Evolutionary conservation across 2,888 invertebrate genomes (phyloP), one percentile per base, ranked within the genome.

Genomic region (Lasioglossum figueresi): DNA sequence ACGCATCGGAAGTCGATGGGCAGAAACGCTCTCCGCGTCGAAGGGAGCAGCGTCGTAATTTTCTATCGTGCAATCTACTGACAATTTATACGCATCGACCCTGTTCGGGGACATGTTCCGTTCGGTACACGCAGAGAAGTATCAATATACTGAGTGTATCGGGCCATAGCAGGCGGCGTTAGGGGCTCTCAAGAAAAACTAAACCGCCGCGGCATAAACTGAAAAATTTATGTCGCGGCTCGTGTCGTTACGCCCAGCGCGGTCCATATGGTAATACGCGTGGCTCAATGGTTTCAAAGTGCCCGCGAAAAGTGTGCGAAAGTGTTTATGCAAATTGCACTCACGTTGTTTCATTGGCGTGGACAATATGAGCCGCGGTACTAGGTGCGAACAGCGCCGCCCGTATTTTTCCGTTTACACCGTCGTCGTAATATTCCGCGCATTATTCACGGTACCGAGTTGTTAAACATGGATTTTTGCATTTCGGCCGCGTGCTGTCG

Each of bases 21-120:
- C 56, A 52, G 70, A 31, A 63, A 80, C 40, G n/a, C 59, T 59
- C 83, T 75, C 72, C 63, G 82, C 79, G 84, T 82, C 85, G 86
- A 56, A 43, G 74, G 76, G 79, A 84, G 79, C 31, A 79, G 79
- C 80, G 76, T 76, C 81, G 80, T 86, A 85, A 85, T 88, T 85
- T 82, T 87, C 56, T 74, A 31, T 43, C 66, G 73, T 37, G 81
- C 79, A 73, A 85, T 85, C 77, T 82, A 45, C 66, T 27, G 76
- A 59, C 82, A 81, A 88, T 89, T 85, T 88, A 82, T 84, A 81
- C 72, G 79, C 85, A 87, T 80, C 78, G 76, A 52, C 31, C n/a
- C 19, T 45, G 78, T 85, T 59, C 63, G 31, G 63, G 27, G 56
- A 56, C 56, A n/a, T 56, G 56, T 56, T n/a, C 56, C 63, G 71